Evolutionary conservation across 2,888 invertebrate genomes (phyloP).

Genomic region (Therioaphis trifolii): DNA sequence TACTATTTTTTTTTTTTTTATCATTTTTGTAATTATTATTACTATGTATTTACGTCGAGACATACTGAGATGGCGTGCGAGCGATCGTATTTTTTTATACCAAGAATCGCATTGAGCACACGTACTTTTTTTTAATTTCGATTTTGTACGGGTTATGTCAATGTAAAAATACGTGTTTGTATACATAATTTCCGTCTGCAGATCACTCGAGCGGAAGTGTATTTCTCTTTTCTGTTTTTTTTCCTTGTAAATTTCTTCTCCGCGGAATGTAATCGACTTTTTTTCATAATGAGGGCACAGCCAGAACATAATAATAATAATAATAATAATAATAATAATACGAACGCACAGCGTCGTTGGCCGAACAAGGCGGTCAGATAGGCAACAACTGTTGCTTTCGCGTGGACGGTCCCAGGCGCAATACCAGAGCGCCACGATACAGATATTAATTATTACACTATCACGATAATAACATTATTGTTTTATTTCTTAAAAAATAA

Average conservation of each 20-base stretch:
- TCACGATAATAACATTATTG: too few relatives aligned
- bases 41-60: too few relatives aligned
- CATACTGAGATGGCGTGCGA: not conserved
- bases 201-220: not conserved
- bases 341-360: too few relatives aligned
- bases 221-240: conserved; percentile 17
- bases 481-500: conserved; percentile 10
- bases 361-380: conserved; percentile 19
- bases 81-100: not conserved
- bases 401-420: not conserved
- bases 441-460: too few relatives aligned
- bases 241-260: not conserved
- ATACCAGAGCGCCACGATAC: too few relatives aligned
- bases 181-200: not conserved
- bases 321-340: not conserved
- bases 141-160: conserved; percentile 19
- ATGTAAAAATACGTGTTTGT: not conserved
- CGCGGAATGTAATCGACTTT: not conserved
- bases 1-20: too few relatives aligned
- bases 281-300: conserved; percentile 12
- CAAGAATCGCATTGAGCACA: too few relatives aligned
- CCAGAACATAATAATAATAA: not conserved
- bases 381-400: conserved; percentile 1
- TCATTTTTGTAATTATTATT: too few relatives aligned
- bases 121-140: not conserved